Base-by-base conservation (phyloP, 1,140 invertebrate genomes). In the Cotesia typhae region DNA sequence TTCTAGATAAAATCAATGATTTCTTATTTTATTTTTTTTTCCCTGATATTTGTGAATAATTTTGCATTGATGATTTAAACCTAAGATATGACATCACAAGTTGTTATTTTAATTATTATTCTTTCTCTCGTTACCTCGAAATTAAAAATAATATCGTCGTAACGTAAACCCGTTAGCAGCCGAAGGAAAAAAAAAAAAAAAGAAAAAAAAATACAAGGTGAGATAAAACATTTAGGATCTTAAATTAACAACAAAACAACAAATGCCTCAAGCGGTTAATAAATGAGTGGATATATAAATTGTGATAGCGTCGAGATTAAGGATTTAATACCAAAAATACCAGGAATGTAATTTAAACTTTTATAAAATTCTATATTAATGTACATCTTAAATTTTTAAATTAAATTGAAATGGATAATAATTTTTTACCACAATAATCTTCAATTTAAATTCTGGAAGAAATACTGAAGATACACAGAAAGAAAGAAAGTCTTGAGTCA, bases 241-340 rank as follows among this genome's bases (percentile, higher is more conserved):
- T 4, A 35, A 61, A 61, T 61, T 61, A 61, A 47, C 41, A 47
- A 61, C 28, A 35, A 61, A 61, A 47, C 41, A 47, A 61, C 60
- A 35, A 61, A 61, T 61, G 12, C 60, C 35, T 12, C 20, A 12
- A 7, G 17, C 14, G 6, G n/a, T 7, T 59, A 59, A 61, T 37
- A 5, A 28, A 61, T 35, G 10, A 37, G 4, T 12, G 2, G 4
- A 20, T 12, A 35, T 35, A 61, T 61, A 61, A 61, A 61, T 61
- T 35, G 60, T 37, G 20, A 37, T 28, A 10, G 4, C 35, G 60
- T 61, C 60, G 60, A 28, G 17, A 28, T 20, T 7, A 4, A 61
- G 12, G 60, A 61, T 61, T 37, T 20, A 7, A 61, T 20, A 61
- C 35, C n/a, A 14, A 52, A 52, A 52, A 28, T 28, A 28, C 28